phyloP scores from a whole-genome alignment of 1,140 invertebrate genomes.

The Aleiodes sp. region DNA sequence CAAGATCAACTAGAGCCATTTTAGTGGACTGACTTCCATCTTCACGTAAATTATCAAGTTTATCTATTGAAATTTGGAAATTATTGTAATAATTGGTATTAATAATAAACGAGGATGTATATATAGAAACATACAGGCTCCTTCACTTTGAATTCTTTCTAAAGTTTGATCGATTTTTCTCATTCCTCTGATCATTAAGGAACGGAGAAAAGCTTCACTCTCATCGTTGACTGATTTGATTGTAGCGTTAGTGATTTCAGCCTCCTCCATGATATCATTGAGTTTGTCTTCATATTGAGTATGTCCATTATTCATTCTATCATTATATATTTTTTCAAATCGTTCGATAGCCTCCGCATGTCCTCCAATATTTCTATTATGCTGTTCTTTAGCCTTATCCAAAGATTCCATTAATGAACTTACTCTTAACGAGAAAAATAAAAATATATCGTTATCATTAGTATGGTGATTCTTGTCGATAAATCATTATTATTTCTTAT shows the following conservation, averaged over 20 bases:
- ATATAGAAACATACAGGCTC: conserved; percentile 40
- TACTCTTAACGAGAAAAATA: conserved; percentile 15
- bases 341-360: conserved; percentile 49
- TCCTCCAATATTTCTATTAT: conserved; percentile 39
- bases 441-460: not conserved
- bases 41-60: conserved; percentile 41
- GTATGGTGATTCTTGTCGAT: not conserved
- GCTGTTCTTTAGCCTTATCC: conserved; percentile 46
- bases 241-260: not conserved
- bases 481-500: too few relatives aligned
- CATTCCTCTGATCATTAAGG: conserved; percentile 33
- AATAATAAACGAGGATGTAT: not conserved
- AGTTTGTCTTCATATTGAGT: conserved; percentile 36
- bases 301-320: conserved; percentile 29
- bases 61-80: conserved; percentile 35
- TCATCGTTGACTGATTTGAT: conserved; percentile 36
- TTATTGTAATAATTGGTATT: not conserved
- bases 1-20: conserved; percentile 33
- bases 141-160: conserved; percentile 37
- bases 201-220: conserved; percentile 40
- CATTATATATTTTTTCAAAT: conserved; percentile 42
- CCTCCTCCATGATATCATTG: conserved; percentile 24
- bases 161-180: conserved; percentile 35
- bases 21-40: conserved; percentile 41
- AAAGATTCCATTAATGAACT: conserved; percentile 49